Conservation (phyloP, 1,140 invertebrate genomes). For the Drosophila pandora region DNA sequence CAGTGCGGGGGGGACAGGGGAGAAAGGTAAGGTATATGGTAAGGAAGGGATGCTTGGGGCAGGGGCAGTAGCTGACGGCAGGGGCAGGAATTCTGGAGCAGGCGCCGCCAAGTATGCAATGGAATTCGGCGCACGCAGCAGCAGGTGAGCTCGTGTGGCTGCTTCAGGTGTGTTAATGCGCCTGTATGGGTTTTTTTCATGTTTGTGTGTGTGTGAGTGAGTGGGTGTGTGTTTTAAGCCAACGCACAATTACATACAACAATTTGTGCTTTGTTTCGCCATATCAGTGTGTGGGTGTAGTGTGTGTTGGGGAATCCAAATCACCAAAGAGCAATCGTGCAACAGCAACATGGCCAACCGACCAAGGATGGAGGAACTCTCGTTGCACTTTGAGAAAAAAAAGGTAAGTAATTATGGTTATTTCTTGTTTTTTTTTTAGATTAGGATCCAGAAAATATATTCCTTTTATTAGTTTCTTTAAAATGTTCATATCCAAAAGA, state of each 20-base stretch:
- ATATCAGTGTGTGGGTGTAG: conserved; percentile 15
- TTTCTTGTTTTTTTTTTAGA: not conserved
- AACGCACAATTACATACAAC: conserved; percentile 81
- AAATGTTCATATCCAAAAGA: not conserved
- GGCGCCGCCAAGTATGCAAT: conserved; percentile 76
- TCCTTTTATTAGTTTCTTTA: not conserved
- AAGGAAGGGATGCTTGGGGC: not conserved
- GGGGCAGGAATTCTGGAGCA: conserved; percentile 42
- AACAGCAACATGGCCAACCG: conserved; percentile 32
- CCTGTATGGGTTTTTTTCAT: conserved; percentile 15
- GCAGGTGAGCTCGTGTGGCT: conserved; percentile 65
- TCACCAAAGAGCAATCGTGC: conserved; percentile 80
- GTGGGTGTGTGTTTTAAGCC: conserved; percentile 33
- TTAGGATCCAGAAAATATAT: not conserved
- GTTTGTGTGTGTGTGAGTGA: conserved; percentile 56
- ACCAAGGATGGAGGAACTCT: conserved; percentile 18
- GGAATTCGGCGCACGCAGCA: conserved; percentile 76
- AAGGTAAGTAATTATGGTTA: not conserved
- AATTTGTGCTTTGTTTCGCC: conserved; percentile 80
- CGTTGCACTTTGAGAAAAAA: conserved; percentile 12
- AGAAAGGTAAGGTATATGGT: no score
- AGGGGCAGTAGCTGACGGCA: not conserved
- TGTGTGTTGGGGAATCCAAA: conserved; percentile 48
- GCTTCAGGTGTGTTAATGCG: conserved; percentile 23
- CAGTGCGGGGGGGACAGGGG: no score